phyloP scores from a whole-genome alignment of 2,888 invertebrate genomes.

The Heliconius ismenius region DNA sequence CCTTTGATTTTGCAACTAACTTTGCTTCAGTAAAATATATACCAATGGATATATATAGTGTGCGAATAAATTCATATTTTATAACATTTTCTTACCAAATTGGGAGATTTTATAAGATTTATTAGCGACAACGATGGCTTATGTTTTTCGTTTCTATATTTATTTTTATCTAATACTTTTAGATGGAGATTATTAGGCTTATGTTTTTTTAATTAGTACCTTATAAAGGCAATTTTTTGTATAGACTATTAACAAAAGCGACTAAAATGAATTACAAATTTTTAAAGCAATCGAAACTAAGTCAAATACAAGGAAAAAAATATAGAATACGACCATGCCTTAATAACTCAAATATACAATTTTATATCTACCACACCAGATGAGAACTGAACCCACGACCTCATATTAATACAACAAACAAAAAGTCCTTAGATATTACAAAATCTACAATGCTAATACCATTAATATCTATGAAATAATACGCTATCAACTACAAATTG shows the following conservation, averaged over 20 bases:
- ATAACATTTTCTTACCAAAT: conserved; percentile 41
- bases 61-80: conserved; percentile 46
- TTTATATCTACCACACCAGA: background rate
- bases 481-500: conserved; percentile 7
- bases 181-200: conserved; percentile 24
- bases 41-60: conserved; percentile 41
- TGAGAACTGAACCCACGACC: background rate
- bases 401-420: background rate
- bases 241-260: background rate
- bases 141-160: conserved; percentile 30
- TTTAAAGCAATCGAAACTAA: background rate
- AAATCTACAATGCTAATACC: background rate
- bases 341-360: background rate
- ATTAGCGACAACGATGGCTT: conserved; percentile 36
- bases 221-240: conserved; percentile 19
- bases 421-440: conserved; percentile 1
- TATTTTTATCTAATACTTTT: conserved; percentile 25
- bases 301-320: background rate
- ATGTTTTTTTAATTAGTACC: conserved; percentile 33
- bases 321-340: background rate
- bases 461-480: background rate
- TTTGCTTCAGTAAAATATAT: conserved; percentile 1
- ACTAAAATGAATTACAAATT: background rate
- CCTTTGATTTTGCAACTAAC: conserved; percentile 51
- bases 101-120: conserved; percentile 38